Evolutionary conservation across 1,140 invertebrate genomes (phyloP), one percentile per base, ranked within the genome.

Genomic region (Macrobrachium rosenbergii): DNA sequence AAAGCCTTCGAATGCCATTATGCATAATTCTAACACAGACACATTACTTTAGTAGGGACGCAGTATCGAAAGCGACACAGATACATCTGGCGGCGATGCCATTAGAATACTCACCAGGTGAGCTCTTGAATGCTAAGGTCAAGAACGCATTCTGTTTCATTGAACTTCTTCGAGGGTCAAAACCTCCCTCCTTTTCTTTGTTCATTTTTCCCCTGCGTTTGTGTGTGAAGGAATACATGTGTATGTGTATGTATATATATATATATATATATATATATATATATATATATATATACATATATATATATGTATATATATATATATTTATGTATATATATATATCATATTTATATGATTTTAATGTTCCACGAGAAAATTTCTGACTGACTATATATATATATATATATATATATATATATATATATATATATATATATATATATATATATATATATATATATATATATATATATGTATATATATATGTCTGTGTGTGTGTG

Each of bases 271-370:
- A 11, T 21, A 21, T 67, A 67, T 67, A 67, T 67, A 67, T 67
- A 67, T 28, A 67, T 67, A 67, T 67, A 67, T 67, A 17, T 67
- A 67, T 67, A 12, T 67, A 67, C 8, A 12, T 67, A 67, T 67
- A 28, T 67, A 12, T 67, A 12, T 67, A 12, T 67, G 17, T 67
- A 12, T 67, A 12, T 67, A 28, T 67, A 12, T 28, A 28, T 67
- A 28, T 67, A 28, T 28, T n/a, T n/a, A n/a, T n/a, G 19, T 67
- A 28, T 67, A 12, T 28, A 28, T 67, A 28, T 67, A 28, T 28
- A 28, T 67, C n/a, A n/a, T n/a, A n/a, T 10, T 67, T 37, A 37
- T 37, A 37, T 37, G 28, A 37, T 37, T 37, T 37, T 37, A 2
- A 37, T 37, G 28, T 37, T 37, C 1, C 28, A 37, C 3, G 28